phyloP scores from a whole-genome alignment of 2,888 invertebrate species.

The Limnephilus lunatus region DNA sequence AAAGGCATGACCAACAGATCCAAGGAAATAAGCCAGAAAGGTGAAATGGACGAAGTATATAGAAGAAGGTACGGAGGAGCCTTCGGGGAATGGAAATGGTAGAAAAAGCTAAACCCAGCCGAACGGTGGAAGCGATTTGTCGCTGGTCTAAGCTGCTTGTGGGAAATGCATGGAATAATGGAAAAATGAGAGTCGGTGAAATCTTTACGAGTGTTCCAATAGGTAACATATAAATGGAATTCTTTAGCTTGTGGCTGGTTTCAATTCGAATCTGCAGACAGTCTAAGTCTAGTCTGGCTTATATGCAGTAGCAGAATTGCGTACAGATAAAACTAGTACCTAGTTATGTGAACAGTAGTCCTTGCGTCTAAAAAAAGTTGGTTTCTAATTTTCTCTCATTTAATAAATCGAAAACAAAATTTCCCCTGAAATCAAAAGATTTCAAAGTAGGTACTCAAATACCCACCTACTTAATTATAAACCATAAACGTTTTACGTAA shows the following conservation, averaged over 20 bases:
- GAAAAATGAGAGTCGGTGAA: not conserved
- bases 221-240: not conserved
- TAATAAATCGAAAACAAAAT: no score
- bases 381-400: no score
- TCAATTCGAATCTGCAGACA: not conserved
- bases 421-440: no score
- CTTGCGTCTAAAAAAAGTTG: no score
- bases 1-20: not conserved
- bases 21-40: constrained; percentile 6
- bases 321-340: no score
- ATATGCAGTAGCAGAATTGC: no score
- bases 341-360: no score
- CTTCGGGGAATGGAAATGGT: constrained; percentile 1
- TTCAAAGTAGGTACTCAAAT: no score
- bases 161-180: constrained; percentile 40
- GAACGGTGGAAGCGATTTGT: constrained; percentile 37
- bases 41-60: constrained; percentile 32
- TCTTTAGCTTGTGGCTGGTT: not conserved
- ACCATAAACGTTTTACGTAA: no score
- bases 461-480: no score
- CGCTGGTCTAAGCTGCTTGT: constrained; percentile 31
- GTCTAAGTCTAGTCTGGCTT: not conserved
- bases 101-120: constrained; percentile 32
- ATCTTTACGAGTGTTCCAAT: constrained; percentile 4
- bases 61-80: not conserved